Conservation (phyloP, 2,888 invertebrate genomes). For the Coenonympha glycerion region DNA sequence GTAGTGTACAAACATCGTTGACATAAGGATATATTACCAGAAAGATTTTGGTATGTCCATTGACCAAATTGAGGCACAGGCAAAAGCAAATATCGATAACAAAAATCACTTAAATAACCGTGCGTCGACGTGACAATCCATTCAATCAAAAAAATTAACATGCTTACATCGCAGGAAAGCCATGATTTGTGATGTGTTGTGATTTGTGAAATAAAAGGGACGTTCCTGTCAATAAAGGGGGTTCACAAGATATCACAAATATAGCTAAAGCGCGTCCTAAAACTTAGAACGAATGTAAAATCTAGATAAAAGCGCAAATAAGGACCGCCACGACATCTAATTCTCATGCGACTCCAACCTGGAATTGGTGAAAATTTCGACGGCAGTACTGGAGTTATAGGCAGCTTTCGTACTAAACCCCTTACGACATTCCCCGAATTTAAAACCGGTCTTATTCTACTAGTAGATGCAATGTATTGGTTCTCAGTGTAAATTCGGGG, state of each 20-base stretch:
- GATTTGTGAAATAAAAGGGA: slow-evolving; percentile 12
- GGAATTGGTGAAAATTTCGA: slow-evolving; percentile 69
- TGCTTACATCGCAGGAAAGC: slow-evolving; percentile 33
- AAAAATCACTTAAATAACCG: slow-evolving; percentile 18
- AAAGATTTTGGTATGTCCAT: too few species aligned
- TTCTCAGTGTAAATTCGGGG: slow-evolving; percentile 60
- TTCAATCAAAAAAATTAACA: slow-evolving; percentile 26
- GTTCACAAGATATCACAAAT: slow-evolving; percentile 40
- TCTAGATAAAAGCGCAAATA: slow-evolving; percentile 29
- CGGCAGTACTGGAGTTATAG: slow-evolving; percentile 67
- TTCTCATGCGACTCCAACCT: slow-evolving; percentile 64
- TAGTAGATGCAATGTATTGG: slow-evolving; percentile 33
- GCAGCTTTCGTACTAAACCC: slow-evolving; percentile 70
- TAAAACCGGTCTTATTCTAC: slow-evolving; percentile 49
- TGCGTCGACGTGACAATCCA: slow-evolving; percentile 27
- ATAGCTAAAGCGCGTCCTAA: slow-evolving; percentile 11
- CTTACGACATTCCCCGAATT: slow-evolving; percentile 47
- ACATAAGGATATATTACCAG: too few species aligned
- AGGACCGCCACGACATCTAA: slow-evolving; percentile 32
- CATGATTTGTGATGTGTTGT: slow-evolving; percentile 39
- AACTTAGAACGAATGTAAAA: slow-evolving; percentile 27
- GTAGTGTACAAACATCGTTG: too few species aligned
- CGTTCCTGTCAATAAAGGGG: background rate
- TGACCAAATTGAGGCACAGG: slow-evolving; percentile 13
- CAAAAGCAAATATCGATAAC: slow-evolving; percentile 8